Evolutionary conservation across 2,113 vertebrate genomes (phyloP), one percentile per base, ranked within the genome.

Genomic region (Microcebus ravelobensis): DNA sequence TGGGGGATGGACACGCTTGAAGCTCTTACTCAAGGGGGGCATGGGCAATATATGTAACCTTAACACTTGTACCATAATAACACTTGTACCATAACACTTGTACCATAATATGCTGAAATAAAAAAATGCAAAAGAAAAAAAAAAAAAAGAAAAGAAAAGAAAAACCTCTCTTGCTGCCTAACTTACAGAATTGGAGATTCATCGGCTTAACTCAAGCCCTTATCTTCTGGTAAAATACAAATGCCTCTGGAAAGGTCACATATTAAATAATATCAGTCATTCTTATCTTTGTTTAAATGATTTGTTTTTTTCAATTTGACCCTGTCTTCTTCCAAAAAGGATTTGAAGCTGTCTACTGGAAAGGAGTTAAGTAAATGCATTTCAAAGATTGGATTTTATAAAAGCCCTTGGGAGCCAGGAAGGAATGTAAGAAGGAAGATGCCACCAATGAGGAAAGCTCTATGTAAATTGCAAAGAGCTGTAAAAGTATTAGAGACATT

Each of bases 191-290:
- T 92, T 92, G 73, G 31, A 92, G 85, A 96, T 95, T 97, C 76
- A 81, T 96, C 94, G 92, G n/a, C 97, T 97, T 97, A 84, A 90
- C 90, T 90, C 95, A 71, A 94, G 86, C 94, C 57, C 36, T 95
- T 92, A 61, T 86, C 91, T 96, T 92, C 81, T 63, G 48, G 42
- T 82, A 82, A 96, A 96, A 96, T 90, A 96, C 21, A 92, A 97
- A 96, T 81, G 84, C 81, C 77, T 96, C 57, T 55, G 68, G 48
- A 95, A 97, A 97, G 95, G 94, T 98, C 96, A 98, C 42, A 61
- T 57, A 86, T 96, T 94, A 77, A 96, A 92, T 45, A 91, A 73
- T 95, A 87, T 92, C 89, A 73, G 88, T 96, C 95, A 96, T 92
- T 97, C 89, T 90, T 92, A 76, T 76, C 92, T 96, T 96, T 93